Evolutionary conservation across 2,888 invertebrate species (phyloP), one percentile per base, ranked within the genome.

Genomic region (Diaperis boleti): DNA sequence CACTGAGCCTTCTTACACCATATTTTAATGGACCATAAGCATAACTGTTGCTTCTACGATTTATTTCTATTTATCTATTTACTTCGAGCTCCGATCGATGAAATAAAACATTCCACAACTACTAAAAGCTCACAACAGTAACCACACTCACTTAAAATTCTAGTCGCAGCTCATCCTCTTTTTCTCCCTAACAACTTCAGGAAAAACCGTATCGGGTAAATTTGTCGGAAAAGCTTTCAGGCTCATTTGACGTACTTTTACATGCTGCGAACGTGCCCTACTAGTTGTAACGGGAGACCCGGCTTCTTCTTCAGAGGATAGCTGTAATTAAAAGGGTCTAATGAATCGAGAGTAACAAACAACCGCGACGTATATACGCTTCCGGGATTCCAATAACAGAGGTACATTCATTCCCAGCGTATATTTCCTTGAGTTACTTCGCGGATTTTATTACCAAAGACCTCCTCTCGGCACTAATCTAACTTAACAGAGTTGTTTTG

Each of bases 281-380:
- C 35, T 57, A 26, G 29, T 47, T 61, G 60, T 69, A 69, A 69
- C 65, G 66, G 67, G 37, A 64, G 64, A 66, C 52, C 63, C 61
- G 65, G 64, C 67, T 64, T 62, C 66, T 64, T 42, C 49, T 41
- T 49, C 18, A 61, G 64, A 55, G 63, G 57, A 65, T 62, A 56
- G 64, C 47, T 56, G 69, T 69, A 71, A 71, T 71, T 71, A 69
- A 71, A 71, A 71, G 69, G 69, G 69, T 69, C 71, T 71, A 71
- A 69, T 71, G 71, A 69, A 71, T 69, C 63, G 69, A 68, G 67
- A 68, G 67, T 68, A 69, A 71, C 69, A 65, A 71, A 67, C 69
- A 69, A 66, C 67, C 71, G 57, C 61, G 65, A 52, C 59, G 54
- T 44, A 57, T n/a, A n/a, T 33, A 61, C 60, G 57, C 41, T 63